Evolutionary conservation across 2,888 invertebrate genomes (phyloP).

Genomic region (Trachelus tabidus): DNA sequence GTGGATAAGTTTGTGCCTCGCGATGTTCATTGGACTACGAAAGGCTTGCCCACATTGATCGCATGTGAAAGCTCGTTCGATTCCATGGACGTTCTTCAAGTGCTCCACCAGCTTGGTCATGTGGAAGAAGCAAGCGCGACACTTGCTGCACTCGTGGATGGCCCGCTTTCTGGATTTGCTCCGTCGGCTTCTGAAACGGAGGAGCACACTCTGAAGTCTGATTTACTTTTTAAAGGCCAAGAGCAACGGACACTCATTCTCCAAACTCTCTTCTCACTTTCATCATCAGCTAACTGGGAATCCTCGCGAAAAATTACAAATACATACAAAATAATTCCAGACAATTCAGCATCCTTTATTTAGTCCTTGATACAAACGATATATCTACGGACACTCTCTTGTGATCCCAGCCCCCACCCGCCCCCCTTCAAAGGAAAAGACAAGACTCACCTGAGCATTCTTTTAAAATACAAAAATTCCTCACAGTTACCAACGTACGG

Average conservation of each 20-base stretch:
- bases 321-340: not conserved
- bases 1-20: slow-evolving; percentile 56
- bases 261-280: not conserved
- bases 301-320: not conserved
- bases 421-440: not conserved
- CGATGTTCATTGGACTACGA: slow-evolving; percentile 51
- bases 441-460: not conserved
- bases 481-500: too few species aligned
- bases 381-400: too few species aligned
- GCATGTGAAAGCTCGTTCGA: slow-evolving; percentile 54
- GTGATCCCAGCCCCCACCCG: too few species aligned
- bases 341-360: not conserved
- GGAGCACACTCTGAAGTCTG: not conserved
- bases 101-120: slow-evolving; percentile 59
- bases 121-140: slow-evolving; percentile 53
- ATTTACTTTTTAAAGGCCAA: not conserved
- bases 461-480: not conserved
- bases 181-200: slow-evolving; percentile 42
- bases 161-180: slow-evolving; percentile 35
- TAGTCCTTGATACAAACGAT: not conserved
- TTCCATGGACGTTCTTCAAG: slow-evolving; percentile 53
- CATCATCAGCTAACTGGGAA: not conserved
- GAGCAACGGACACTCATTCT: not conserved
- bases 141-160: slow-evolving; percentile 52
- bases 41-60: slow-evolving; percentile 53